phyloP scores from a whole-genome alignment of 23 tunicate genomes.

The Trididemnum clinides region DNA sequence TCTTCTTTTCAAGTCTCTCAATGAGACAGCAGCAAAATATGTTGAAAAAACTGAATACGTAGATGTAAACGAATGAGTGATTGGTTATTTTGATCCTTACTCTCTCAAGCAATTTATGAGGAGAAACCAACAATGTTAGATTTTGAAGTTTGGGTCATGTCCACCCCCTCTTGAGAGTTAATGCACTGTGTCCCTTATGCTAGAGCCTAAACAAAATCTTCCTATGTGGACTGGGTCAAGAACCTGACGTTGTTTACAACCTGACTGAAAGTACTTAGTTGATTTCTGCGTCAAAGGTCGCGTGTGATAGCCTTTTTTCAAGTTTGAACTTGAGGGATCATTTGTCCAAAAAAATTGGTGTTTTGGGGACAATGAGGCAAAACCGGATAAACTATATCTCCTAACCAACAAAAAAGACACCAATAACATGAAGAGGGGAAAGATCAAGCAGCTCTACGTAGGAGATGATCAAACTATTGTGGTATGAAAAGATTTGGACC shows the following conservation, averaged over 20 bases:
- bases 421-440: slow-evolving; percentile 1
- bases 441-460: neutral
- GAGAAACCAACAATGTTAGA: neutral
- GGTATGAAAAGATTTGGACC: neutral
- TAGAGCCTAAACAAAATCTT: slow-evolving; percentile 23
- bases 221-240: neutral
- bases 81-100: neutral
- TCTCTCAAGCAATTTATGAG: neutral
- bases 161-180: neutral
- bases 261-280: neutral
- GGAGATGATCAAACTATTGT: slow-evolving; percentile 13
- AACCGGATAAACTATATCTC: neutral
- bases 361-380: slow-evolving; percentile 16
- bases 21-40: neutral
- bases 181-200: neutral
- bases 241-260: slow-evolving; percentile 12
- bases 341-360: neutral
- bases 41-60: neutral
- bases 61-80: neutral
- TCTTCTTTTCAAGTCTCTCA: neutral
- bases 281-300: neutral
- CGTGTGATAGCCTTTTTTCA: neutral
- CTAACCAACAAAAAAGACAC: slow-evolving; percentile 1
- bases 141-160: neutral
- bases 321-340: slow-evolving; percentile 3